Conservation (phyloP, 2,888 invertebrate genomes). For the Ophion ventricosus region DNA sequence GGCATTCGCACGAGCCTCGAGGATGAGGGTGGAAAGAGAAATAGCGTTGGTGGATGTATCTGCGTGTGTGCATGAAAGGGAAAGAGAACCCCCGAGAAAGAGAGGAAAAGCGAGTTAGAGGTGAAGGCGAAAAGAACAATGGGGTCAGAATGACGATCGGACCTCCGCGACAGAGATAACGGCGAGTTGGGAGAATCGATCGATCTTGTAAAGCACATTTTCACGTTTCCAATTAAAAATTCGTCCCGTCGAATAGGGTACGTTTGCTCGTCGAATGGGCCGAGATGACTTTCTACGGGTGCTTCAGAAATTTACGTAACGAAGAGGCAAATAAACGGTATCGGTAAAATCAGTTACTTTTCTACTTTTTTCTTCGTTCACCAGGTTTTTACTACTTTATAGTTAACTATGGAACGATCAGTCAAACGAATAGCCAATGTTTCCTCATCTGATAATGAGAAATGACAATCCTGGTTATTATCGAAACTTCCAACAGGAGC, state of each 20-base stretch:
- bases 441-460: background rate
- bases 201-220: slow-evolving; percentile 46
- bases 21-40: slow-evolving; percentile 30
- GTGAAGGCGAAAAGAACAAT: slow-evolving; percentile 22
- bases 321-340: background rate
- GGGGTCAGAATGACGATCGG: slow-evolving; percentile 32
- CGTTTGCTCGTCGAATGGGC: background rate
- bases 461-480: background rate
- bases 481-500: too few species aligned
- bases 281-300: slow-evolving; percentile 12
- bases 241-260: background rate
- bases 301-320: slow-evolving; percentile 5
- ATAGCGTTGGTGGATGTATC: background rate
- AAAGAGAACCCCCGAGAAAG: background rate
- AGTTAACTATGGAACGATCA: background rate
- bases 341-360: background rate
- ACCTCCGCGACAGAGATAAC: slow-evolving; percentile 15
- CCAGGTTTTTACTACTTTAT: background rate
- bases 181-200: slow-evolving; percentile 21
- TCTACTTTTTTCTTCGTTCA: background rate
- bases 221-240: slow-evolving; percentile 59
- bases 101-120: slow-evolving; percentile 8
- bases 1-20: slow-evolving; percentile 74
- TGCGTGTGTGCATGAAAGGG: background rate
- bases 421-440: background rate